Base-by-base conservation (phyloP, 92 coral and sea anemone genomes). In the Heliopora coerulea region DNA sequence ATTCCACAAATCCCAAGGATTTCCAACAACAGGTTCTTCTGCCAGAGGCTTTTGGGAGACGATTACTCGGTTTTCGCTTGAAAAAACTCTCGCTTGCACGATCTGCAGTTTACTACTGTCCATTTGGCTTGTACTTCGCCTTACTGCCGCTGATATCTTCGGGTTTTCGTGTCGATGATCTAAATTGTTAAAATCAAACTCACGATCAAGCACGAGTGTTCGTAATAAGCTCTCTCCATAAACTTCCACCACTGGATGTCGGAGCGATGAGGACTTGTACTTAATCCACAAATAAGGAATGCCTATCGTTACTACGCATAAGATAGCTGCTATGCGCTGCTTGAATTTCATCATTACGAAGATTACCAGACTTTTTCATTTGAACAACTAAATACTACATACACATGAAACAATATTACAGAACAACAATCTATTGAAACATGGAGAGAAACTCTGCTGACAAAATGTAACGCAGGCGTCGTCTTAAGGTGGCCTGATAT, bases 1-100 rank as follows among this genome's bases (percentile, higher is more conserved):
- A 64, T 79, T 86, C 98, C 98, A 93, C 12, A 89, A 14, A 35
- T 81, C 84, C 98, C 98, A 93, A 0, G 98, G 91, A 57, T 91
- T 95, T 37, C 81, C 93, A 23, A 48, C 62, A 39, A 32, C 73
- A 34, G 41, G 48, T 44, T 14, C 62, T 44, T 17, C 66, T 29
- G 10, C 48, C 59, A 34, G 52, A 11, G 30, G 39, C 23, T 60
- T 65, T 13, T 50, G 28, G 32, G 52, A 6, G 15, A 15, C 17
- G 15, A 46, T 3, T 6, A 46, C n/a, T 2, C 2, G 2, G 2
- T 46, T 7, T 46, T 6, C 52, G 15, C 14, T 46, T n/a, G 52
- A 46, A 2, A n/a, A 6, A 37, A 4, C 11, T 4, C 4, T 4
- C 11, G 4, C 42, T 11, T 37, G 42, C 42, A 11, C 11, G 4